Evolutionary conservation across 2,797 vertebrate species (phyloP).

Genomic region (Sebastes matsubarae): DNA sequence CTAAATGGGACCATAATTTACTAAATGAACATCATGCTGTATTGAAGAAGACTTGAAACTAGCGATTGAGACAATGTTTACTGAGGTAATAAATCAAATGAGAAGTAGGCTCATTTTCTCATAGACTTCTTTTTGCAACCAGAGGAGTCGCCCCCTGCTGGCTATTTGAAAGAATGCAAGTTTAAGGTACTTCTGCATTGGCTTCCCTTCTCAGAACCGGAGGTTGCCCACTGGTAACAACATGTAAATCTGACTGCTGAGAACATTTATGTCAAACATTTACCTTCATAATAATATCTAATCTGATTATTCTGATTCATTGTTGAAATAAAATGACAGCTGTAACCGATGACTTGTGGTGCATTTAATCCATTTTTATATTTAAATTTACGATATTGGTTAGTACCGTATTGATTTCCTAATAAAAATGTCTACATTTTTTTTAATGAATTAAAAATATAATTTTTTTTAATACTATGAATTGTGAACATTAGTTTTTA

Average conservation of each 20-base stretch:
- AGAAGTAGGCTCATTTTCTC: too few species aligned
- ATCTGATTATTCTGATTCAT: neutral
- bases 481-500: neutral
- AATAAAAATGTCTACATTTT: neutral
- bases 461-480: neutral
- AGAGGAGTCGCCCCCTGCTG: too few species aligned
- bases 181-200: too few species aligned
- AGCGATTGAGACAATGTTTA: too few species aligned
- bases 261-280: neutral
- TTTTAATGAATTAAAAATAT: neutral
- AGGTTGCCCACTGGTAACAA: too few species aligned
- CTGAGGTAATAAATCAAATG: too few species aligned
- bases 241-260: neutral
- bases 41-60: too few species aligned
- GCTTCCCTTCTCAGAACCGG: too few species aligned
- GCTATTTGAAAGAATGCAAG: too few species aligned
- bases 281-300: neutral
- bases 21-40: too few species aligned
- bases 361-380: neutral
- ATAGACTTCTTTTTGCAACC: too few species aligned
- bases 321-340: neutral
- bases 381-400: neutral
- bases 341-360: neutral
- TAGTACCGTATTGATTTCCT: neutral
- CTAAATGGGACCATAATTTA: too few species aligned